Conservation (phyloP, 2,797 vertebrate genomes). For the Gallinago stenura region DNA sequence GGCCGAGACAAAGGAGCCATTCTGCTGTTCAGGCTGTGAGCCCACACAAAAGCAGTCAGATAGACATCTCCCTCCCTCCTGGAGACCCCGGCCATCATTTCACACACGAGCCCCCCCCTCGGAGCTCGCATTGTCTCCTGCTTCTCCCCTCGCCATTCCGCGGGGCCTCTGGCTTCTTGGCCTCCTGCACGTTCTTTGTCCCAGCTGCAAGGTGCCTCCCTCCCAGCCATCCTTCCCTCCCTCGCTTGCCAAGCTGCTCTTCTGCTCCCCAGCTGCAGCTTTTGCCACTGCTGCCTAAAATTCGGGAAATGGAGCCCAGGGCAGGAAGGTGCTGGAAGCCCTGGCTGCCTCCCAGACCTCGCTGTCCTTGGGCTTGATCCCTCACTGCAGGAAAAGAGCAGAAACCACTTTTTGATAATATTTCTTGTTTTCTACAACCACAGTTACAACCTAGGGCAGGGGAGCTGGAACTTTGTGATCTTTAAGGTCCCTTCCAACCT, state of each 20-base stretch:
- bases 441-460: not conserved
- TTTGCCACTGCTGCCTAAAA: not conserved
- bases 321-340: not conserved
- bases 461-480: not conserved
- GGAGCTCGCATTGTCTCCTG: not conserved
- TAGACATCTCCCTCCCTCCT: not conserved
- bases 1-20: conserved; percentile 11
- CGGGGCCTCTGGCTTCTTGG: not conserved
- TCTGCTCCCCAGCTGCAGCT: not conserved
- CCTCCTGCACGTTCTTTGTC: not conserved
- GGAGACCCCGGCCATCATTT: not conserved
- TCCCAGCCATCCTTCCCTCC: not conserved
- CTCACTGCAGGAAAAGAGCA: not conserved
- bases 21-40: not conserved
- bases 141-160: not conserved
- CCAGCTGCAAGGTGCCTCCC: not conserved
- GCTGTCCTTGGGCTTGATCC: not conserved
- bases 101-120: fast-evolving
- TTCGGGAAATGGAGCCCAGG: not conserved
- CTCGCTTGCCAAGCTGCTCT: not conserved
- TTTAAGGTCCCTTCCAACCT: not conserved
- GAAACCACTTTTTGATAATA: not conserved
- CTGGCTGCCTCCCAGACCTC: not conserved
- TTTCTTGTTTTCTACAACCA: not conserved
- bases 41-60: not conserved